Evolutionary conservation across 2,888 invertebrate genomes (phyloP).

Genomic region (Heliconius aoede): DNA sequence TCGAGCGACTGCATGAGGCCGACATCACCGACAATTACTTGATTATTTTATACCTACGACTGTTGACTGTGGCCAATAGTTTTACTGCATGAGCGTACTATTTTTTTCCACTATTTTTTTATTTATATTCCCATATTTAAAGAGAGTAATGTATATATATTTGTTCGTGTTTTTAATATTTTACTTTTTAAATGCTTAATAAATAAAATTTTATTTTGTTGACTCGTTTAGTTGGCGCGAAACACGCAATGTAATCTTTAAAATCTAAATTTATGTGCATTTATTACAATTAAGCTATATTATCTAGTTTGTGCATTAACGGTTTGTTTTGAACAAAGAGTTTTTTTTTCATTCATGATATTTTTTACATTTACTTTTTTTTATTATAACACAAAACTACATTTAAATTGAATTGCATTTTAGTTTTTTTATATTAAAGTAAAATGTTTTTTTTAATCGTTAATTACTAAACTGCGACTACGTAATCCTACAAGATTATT

Average conservation of each 20-base stretch:
- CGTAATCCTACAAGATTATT: neutral
- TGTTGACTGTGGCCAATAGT: slow-evolving; percentile 21
- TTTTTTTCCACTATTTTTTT: too few species aligned
- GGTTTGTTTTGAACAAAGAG: slow-evolving; percentile 1
- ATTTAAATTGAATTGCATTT: neutral
- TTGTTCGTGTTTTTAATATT: neutral
- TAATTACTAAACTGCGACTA: too few species aligned
- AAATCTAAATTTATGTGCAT: neutral
- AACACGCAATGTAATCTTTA: neutral
- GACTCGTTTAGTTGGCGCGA: neutral
- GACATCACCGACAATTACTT: slow-evolving; percentile 2
- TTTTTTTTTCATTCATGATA: neutral
- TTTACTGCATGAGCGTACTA: neutral
- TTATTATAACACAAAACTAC: neutral
- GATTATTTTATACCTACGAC: neutral
- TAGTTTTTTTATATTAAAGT: too few species aligned
- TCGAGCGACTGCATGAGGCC: slow-evolving; percentile 28
- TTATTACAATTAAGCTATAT: neutral
- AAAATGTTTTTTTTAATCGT: too few species aligned
- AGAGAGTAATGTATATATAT: neutral
- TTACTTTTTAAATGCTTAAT: neutral
- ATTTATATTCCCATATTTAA: neutral
- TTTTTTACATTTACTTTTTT: neutral
- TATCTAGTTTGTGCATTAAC: neutral
- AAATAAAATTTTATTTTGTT: neutral